A percentile compares a stretch with the other conserved stretches of the same genome.
These are phyloP conservation scores for Protomyctophum bolini DNA, from an alignment of 2,113 vertebrate genomes.

Conservation along the genomic window DNA sequence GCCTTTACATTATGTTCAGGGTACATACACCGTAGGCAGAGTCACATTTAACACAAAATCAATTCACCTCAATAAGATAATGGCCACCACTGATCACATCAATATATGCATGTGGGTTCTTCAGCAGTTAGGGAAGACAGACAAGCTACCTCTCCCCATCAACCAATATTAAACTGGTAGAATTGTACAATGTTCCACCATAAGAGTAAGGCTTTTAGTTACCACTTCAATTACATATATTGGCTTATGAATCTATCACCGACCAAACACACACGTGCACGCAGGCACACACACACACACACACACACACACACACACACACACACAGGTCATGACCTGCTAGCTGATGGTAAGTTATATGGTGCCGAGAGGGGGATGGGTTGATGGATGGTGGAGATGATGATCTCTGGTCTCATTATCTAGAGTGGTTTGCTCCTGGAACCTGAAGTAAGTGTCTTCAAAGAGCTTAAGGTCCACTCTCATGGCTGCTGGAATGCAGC, in stretches of 20 bases:
- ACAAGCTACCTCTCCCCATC: not conserved
- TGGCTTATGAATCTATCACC: slow-evolving; percentile 48
- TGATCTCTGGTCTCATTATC: slow-evolving; percentile 54
- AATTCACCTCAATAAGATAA: slow-evolving; percentile 16
- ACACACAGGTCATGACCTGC: slow-evolving; percentile 46
- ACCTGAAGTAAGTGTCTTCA: slow-evolving; percentile 29
- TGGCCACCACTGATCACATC: not conserved
- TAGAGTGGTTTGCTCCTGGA: slow-evolving; percentile 55
- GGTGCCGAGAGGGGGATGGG: slow-evolving; percentile 8
- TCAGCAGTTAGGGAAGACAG: not conserved
- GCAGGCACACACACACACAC: not conserved
- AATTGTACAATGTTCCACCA: slow-evolving; percentile 30
- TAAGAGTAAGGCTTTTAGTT: slow-evolving; percentile 33
- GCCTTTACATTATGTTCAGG: not conserved
- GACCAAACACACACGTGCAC: not conserved
- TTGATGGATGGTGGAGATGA: slow-evolving; percentile 40
- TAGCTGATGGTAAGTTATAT: slow-evolving; percentile 8
- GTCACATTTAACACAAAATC: slow-evolving; percentile 10
- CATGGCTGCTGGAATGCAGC: slow-evolving; percentile 8
- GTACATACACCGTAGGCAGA: not conserved
- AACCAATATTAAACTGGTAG: slow-evolving; percentile 31
- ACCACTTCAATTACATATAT: slow-evolving; percentile 32
- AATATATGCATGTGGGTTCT: slow-evolving; percentile 15
- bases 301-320: slow-evolving; percentile 10
- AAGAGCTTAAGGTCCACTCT: slow-evolving; percentile 38